Base-by-base conservation (phyloP, 2,797 vertebrate genomes). In the Cyprinella venusta region DNA sequence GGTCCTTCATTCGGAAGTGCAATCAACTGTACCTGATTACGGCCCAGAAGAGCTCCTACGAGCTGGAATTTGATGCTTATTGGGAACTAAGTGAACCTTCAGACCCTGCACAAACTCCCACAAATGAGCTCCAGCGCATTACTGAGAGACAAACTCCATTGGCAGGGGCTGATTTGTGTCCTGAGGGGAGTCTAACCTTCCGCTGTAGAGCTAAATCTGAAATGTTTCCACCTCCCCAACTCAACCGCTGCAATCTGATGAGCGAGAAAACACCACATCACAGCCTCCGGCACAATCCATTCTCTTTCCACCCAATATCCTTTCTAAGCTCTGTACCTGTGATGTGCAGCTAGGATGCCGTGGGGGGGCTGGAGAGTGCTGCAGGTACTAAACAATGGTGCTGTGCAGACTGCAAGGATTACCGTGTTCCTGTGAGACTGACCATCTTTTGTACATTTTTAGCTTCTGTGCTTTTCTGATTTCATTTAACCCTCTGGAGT, bases 151-250 rank as follows among this genome's bases (percentile, higher is more conserved):
- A 82, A 86, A 88, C 82, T 89, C 81, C 70, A 84, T 86, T 88
- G 89, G 87, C 79, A 87, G 80, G 85, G 82, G 81, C 83, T 88
- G 85, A 90, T 84, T 76, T 86, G 80, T 77, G 30, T 85, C 81
- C 87, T 84, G 59, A 76, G 78, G 89, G 86, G 86, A 87, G 68
- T 24, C 69, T 84, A 80, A 86, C 84, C 87, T 87, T 64, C 82
- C 87, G 80, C 30, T 79, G 84, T 84, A 64, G 80, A 84, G 83
- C 80, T 91, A 83, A 90, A 91, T 86, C 30, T 26, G 45, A 88
- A 90, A 85, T 52, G 77, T 76, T 64, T 45, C 83, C 80, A 65
- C 40, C 33, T 71, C 77, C 52, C 68, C 77, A 40, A 85, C 86
- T 88, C 85, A 88, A 86, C 86, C 69, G 75, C 87, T 19, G 61